These are phyloP conservation scores for Argya squamiceps DNA, from an alignment of 2,797 vertebrate genomes.

Conservation along the genomic window DNA sequence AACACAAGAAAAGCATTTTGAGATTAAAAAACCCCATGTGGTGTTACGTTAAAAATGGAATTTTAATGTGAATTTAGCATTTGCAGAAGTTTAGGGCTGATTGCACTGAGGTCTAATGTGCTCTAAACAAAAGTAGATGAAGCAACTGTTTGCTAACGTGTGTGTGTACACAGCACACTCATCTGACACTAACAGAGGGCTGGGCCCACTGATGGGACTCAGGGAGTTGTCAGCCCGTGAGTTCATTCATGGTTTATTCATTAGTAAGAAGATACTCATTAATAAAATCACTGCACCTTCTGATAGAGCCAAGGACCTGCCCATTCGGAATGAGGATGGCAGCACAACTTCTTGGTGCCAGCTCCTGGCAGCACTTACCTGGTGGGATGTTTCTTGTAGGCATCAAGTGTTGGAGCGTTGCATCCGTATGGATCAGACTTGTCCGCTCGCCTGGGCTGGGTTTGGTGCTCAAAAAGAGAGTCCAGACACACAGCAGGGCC, in stretches of 20 bases:
- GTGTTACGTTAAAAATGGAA: not conserved
- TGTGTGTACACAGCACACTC: not conserved
- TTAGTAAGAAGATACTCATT: not conserved
- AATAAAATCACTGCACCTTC: not conserved
- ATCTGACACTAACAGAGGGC: not conserved
- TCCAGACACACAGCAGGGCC: not conserved
- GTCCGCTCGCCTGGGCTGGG: not conserved
- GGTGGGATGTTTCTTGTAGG: not conserved
- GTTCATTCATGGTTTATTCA: not conserved
- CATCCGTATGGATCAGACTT: not conserved
- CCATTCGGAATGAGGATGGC: not conserved
- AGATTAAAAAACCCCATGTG: not conserved
- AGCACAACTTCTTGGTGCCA: not conserved
- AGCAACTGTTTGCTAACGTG: fast-evolving
- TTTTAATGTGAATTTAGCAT: not conserved
- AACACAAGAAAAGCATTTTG: not conserved
- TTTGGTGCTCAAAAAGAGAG: not conserved
- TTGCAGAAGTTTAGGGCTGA: not conserved
- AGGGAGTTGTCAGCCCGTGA: not conserved
- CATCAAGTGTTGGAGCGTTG: not conserved
- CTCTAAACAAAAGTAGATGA: not conserved
- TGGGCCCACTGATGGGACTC: not conserved
- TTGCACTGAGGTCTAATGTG: not conserved
- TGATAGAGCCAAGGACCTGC: not conserved
- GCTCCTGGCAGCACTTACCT: not conserved